phyloP scores from a whole-genome alignment of 2,888 invertebrate species.

The Caenorhabditis japonica region DNA sequence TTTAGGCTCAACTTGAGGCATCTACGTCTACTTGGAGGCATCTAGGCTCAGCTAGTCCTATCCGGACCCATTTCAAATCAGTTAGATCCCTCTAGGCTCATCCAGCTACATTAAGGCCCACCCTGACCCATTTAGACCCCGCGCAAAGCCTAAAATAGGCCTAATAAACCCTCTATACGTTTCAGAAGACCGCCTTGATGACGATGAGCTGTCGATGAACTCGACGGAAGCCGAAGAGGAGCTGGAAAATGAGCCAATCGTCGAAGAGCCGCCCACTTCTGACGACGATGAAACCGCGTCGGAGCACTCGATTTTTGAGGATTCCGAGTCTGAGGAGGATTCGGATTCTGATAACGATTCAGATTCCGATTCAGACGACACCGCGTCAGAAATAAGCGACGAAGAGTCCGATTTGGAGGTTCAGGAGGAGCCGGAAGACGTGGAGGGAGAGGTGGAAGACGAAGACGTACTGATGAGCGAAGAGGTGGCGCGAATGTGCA shows the following conservation, averaged over 20 bases:
- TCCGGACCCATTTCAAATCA: too few species aligned
- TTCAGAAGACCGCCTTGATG: constrained; percentile 31
- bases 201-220: constrained; percentile 28
- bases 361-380: neutral
- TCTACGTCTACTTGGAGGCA: too few species aligned
- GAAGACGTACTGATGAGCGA: constrained; percentile 5
- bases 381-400: neutral
- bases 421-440: neutral
- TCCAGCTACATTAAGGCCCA: too few species aligned
- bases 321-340: constrained; percentile 16
- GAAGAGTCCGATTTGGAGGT: neutral
- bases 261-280: constrained; percentile 31
- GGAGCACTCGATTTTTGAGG: constrained; percentile 13
- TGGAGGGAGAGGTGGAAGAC: neutral
- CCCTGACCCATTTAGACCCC: too few species aligned
- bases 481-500: constrained; percentile 15
- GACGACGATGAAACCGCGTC: constrained; percentile 38
- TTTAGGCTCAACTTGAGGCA: too few species aligned
- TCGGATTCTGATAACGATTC: constrained; percentile 17
- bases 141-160: too few species aligned
- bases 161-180: too few species aligned
- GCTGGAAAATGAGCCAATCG: constrained; percentile 20
- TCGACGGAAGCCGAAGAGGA: constrained; percentile 28
- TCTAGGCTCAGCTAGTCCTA: too few species aligned
- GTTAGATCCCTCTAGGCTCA: too few species aligned